A percentile compares a stretch with the other conserved stretches of the same genome.
Evolutionary conservation across 2,888 invertebrate genomes (phyloP).

Genomic region (Invenusta paracnida): DNA sequence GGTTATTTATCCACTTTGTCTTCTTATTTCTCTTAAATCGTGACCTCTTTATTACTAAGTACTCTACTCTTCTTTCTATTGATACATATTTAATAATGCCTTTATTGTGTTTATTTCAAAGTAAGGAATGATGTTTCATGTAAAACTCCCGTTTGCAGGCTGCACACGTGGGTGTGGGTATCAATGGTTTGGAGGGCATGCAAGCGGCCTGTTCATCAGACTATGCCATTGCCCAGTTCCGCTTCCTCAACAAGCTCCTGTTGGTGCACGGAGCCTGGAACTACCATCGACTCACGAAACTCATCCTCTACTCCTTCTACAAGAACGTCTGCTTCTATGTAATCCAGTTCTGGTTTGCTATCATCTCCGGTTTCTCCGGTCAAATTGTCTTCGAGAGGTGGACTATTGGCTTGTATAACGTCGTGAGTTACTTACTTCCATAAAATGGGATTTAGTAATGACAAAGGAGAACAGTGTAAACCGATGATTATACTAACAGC

Average conservation of each 20-base stretch:
- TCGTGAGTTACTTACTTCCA: slow-evolving; percentile 67
- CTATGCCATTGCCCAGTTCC: slow-evolving; percentile 95
- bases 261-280: slow-evolving; percentile 99
- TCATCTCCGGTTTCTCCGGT: slow-evolving; percentile 95
- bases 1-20: no score
- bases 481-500: no score
- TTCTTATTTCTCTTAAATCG: no score
- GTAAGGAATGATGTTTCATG: no score
- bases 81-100: no score
- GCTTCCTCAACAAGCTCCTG: slow-evolving; percentile 79
- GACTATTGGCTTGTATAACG: slow-evolving; percentile 95
- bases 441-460: not conserved
- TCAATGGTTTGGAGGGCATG: slow-evolving; percentile 94
- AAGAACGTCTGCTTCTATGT: slow-evolving; percentile 99
- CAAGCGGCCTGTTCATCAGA: slow-evolving; percentile 98
- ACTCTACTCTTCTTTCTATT: no score
- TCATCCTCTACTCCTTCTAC: slow-evolving; percentile 97
- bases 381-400: slow-evolving; percentile 97
- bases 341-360: slow-evolving; percentile 90
- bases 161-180: slow-evolving; percentile 92
- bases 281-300: slow-evolving; percentile 90
- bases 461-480: no score
- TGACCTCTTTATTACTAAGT: no score
- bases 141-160: no score
- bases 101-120: no score